phyloP scores from a whole-genome alignment of 2,113 vertebrate genomes.

The Larimichthys crocea region DNA sequence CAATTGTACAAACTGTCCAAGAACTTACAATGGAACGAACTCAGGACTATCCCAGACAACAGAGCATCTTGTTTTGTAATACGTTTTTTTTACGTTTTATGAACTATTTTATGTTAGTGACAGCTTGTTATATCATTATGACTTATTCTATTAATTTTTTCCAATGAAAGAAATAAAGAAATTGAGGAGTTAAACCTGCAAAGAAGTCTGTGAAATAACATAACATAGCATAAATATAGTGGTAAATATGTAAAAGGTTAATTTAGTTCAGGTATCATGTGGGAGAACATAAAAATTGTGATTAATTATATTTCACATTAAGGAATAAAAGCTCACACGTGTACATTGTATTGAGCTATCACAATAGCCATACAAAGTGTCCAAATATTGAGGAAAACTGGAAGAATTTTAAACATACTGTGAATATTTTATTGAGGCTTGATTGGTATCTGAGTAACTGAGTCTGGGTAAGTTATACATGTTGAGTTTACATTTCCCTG shows the following conservation, averaged over 20 bases:
- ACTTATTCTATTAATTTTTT: neutral
- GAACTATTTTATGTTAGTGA: neutral
- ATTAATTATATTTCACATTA: neutral
- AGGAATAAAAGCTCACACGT: neutral
- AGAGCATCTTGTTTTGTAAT: neutral
- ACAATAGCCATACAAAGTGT: neutral
- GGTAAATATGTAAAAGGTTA: too few relatives aligned
- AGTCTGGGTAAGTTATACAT: neutral
- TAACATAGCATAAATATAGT: neutral
- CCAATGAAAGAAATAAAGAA: neutral
- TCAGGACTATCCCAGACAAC: neutral
- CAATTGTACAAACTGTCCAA: slow-evolving; percentile 51
- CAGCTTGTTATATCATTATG: neutral
- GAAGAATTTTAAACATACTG: too few relatives aligned
- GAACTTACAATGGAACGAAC: slow-evolving; percentile 9
- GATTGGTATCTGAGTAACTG: neutral
- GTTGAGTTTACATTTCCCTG: neutral
- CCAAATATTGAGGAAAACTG: neutral
- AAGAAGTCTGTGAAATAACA: neutral
- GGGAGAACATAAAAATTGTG: neutral
- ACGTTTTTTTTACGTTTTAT: neutral
- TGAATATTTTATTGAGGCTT: too few relatives aligned
- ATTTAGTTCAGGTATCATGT: neutral
- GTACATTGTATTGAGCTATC: neutral
- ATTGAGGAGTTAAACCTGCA: neutral